Evolutionary conservation across 64 coral and sea anemone genomes (phyloP).

Genomic region (Montipora foliosa): DNA sequence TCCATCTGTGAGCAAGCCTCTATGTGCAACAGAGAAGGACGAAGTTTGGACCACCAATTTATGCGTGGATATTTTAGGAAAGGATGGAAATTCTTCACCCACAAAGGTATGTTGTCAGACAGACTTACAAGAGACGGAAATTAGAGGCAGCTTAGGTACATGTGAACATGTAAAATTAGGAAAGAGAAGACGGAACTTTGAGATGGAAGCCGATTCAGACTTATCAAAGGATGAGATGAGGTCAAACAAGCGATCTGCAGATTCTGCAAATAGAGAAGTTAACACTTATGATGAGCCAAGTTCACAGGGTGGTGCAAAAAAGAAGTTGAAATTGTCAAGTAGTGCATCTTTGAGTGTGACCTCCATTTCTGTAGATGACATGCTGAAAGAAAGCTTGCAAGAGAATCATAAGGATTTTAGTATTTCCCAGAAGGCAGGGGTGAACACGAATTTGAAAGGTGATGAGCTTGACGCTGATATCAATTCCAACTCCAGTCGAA

Average conservation of each 20-base stretch:
- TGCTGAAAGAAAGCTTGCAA: not conserved
- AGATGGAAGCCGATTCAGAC: not conserved
- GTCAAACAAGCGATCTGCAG: not conserved
- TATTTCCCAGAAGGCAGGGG: not conserved
- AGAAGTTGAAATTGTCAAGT: conserved; percentile 13
- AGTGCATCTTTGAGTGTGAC: not conserved
- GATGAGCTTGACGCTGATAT: not conserved
- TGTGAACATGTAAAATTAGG: conserved; percentile 13
- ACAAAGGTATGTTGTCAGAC: not conserved
- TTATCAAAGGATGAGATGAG: not conserved
- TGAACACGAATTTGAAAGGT: not conserved
- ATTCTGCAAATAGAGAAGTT: not conserved
- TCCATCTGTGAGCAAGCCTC: not conserved
- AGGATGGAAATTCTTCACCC: not conserved
- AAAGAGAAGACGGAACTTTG: not conserved
- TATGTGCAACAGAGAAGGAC: not conserved
- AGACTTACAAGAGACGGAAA: not conserved
- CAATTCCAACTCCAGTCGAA: not conserved
- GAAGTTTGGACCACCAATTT: not conserved
- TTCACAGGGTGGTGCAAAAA: not conserved
- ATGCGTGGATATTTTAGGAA: not conserved
- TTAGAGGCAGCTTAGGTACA: not conserved
- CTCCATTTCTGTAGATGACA: not conserved
- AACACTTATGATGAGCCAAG: not conserved
- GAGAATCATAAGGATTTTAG: not conserved